These are phyloP conservation scores for Chlorocebus sabaeus DNA, from an alignment of 2,113 vertebrate species.

Conservation along the genomic window DNA sequence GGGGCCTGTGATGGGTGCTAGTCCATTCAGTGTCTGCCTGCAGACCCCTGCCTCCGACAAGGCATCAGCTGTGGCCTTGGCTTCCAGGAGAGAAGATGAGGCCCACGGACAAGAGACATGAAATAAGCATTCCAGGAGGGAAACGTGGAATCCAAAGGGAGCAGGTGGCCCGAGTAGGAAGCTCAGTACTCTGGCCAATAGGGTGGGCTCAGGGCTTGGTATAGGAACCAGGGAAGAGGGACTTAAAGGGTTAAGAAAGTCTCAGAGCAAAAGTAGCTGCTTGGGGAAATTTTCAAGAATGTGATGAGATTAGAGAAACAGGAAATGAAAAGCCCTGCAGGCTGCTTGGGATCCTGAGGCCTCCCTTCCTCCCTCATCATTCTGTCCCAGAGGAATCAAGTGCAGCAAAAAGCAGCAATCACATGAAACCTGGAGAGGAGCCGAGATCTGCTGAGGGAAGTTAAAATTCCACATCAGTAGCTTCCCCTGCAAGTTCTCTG, in stretches of 20 bases:
- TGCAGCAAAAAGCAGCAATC: neutral
- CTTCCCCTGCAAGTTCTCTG: neutral
- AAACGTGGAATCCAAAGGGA: neutral
- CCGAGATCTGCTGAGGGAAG: neutral
- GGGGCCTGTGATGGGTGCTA: too few relatives aligned
- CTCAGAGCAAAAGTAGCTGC: neutral
- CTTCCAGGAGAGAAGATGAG: neutral
- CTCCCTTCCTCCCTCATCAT: too few relatives aligned
- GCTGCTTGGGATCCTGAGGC: neutral
- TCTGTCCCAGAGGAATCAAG: neutral
- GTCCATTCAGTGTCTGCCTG: neutral
- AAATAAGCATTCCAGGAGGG: neutral
- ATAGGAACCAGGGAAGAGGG: neutral
- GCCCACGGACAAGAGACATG: neutral
- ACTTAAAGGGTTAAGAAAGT: neutral
- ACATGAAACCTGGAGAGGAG: fast-evolving
- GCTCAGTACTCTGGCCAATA: too few relatives aligned
- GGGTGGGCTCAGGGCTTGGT: neutral
- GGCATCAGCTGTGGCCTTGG: neutral
- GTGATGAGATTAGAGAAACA: neutral
- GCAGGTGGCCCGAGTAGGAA: fast-evolving
- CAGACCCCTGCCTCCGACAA: neutral
- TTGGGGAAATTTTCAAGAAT: neutral
- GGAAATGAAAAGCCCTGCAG: conserved; percentile 16
- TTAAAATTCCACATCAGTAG: neutral